Evolutionary conservation across 2,888 invertebrate species (phyloP), one percentile per base, ranked within the genome.

Genomic region (Desoria tigrina): DNA sequence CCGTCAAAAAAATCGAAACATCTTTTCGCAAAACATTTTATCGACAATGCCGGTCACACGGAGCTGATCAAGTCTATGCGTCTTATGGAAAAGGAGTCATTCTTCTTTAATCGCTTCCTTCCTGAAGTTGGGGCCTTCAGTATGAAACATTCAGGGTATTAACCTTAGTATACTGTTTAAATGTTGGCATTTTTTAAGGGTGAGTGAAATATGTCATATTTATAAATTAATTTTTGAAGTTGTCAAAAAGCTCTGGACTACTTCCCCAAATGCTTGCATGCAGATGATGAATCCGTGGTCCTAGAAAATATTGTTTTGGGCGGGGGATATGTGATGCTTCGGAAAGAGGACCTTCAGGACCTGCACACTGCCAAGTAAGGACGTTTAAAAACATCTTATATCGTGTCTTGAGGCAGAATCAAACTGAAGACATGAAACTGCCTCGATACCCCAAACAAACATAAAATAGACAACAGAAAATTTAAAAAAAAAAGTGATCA

Each of bases 191-290:
- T 24, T 28, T 9, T 45, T 24, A 4, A 7, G 23, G 18, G 39
- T 9, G 9, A 39, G 28, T 9, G 32, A 32, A 6, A n/a, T 6
- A 55, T 28, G 11, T 16, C 21, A 53, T 53, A 27, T 14, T 16
- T n/a, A 4, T 55, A 32, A 32, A 21, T 49, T 9, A 14, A 7
- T 49, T 55, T 16, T n/a, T n/a, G n/a, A n/a, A n/a, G n/a, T n/a
- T n/a, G n/a, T n/a, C 54, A 59, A 28, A 28, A 58, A 6, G 27
- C 61, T 3, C 6, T 65, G 18, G 28, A 65, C 14, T 54, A 62
- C 16, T 68, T 65, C 21, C 68, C 68, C 9, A 68, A 69, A 53
- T 63, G 59, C 51, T 63, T 62, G 28, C 54, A 61, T 26, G 69
- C 57, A 28, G 65, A 69, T 53, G 63, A 63, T 16, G 24, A 50